Evolutionary conservation across 1,140 invertebrate species (phyloP), one percentile per base, ranked within the genome.

Genomic region (Sesamia nonagrioides): DNA sequence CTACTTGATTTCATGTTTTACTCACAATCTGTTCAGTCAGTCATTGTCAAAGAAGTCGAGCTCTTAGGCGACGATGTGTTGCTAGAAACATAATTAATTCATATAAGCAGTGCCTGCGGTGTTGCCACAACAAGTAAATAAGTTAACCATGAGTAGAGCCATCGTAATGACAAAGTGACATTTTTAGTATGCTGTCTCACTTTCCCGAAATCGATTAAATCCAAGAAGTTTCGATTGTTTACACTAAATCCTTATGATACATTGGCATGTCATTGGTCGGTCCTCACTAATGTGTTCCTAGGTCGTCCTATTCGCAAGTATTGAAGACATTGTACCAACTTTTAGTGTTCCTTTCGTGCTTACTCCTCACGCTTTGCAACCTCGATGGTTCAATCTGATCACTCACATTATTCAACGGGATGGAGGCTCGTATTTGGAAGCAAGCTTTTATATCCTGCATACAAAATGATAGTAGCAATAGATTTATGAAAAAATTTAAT

Each of bases 371-470:
- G 2, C 15, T 61, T 61, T 61, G 60, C n/a, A 17, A 8, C 60
- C 15, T 37, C 6, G 27, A 33, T 17, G 15, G 13, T 17, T 40
- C 60, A 17, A 17, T 18, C 7, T 61, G 8, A 61, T 61, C 33
- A 37, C 60, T 61, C 6, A 61, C n/a, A 13, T 40, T 40, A 35
- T 8, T 61, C 60, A 40, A 1, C 7, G 60, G 6, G 1, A 13
- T 61, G 54, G 54, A 58, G 54, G 21, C 54, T 27, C 54, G 54
- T 13, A 58, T 58, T 13, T 58, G 54, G 9, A 33, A 11, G 11
- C 54, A 58, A 13, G 54, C 21, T 58, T 58, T 33, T 58, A 58
- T 58, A 58, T 58, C 54, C 21, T 58, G 54, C 4, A 27, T 33
- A 4, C 21, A 58, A 58, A 56, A 58, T 27, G 27, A 8, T 58